These are phyloP conservation scores for Prunella fulvescens DNA, from an alignment of 2,113 vertebrate genomes.

Conservation along the genomic window DNA sequence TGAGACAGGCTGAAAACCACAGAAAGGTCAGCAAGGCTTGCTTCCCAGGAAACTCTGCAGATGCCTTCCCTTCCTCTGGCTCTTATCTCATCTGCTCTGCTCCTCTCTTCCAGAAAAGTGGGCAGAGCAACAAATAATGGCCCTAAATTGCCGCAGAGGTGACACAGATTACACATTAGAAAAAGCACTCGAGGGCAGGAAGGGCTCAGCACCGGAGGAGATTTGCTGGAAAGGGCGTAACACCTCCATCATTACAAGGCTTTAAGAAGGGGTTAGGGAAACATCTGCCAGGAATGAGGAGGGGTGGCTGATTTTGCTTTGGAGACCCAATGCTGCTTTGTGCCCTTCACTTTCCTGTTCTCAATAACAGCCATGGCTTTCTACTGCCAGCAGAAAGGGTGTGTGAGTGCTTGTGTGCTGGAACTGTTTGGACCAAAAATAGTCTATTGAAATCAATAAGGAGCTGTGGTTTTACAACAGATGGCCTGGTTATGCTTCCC, in stretches of 20 bases:
- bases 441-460: background rate
- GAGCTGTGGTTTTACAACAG: background rate
- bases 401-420: background rate
- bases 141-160: background rate
- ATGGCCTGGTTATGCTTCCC: background rate
- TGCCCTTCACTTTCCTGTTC: background rate
- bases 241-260: background rate
- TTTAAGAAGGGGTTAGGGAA: slow-evolving; percentile 16
- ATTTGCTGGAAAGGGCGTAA: background rate
- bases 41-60: background rate
- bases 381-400: background rate
- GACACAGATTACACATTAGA: slow-evolving; percentile 14
- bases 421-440: background rate
- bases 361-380: background rate
- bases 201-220: background rate
- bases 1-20: background rate
- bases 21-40: background rate
- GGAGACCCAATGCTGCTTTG: background rate
- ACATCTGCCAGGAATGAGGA: background rate
- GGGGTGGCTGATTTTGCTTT: background rate
- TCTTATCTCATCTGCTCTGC: background rate
- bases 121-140: slow-evolving; percentile 27
- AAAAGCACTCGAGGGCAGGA: background rate
- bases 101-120: background rate
- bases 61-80: background rate